Percentiles rank a stretch among this genome's conserved stretches.
Conservation (phyloP, 1,140 invertebrate species). For the Myzus persicae region DNA sequence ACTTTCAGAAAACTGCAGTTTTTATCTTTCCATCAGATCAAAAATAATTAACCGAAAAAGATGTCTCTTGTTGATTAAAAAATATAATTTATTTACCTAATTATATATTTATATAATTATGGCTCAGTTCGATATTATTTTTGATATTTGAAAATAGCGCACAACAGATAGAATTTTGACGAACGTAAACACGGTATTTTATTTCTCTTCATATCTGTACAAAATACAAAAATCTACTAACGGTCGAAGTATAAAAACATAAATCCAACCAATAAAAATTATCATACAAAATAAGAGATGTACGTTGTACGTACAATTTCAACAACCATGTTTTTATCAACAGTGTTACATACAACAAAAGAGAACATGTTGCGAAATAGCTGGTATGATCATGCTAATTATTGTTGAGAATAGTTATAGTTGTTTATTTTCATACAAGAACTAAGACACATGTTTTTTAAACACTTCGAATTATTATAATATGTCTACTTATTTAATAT, state of each 20-base stretch:
- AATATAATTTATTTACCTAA: no score
- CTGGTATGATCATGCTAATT: not conserved
- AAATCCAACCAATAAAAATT: not conserved
- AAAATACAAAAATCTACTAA: not conserved
- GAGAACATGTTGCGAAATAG: not conserved
- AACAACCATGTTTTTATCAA: not conserved
- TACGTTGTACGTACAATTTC: not conserved
- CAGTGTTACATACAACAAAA: not conserved
- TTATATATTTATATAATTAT: not conserved
- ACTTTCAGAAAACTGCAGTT: not conserved
- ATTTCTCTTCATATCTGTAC: not conserved
- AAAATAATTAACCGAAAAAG: not conserved
- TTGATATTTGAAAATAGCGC: not conserved
- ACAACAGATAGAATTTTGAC: not conserved
- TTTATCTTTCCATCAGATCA: not conserved
- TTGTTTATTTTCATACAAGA: not conserved
- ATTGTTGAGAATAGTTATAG: not conserved
- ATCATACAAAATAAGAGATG: not conserved
- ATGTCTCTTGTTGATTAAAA: not conserved
- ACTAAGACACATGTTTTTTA: not conserved
- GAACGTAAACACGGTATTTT: not conserved
- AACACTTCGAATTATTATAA: not conserved
- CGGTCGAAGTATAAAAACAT: not conserved
- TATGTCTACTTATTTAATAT: not conserved
- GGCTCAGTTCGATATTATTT: not conserved